A percentile compares a stretch with the other conserved stretches of the same genome.
These are phyloP conservation scores for Festucalex cinctus DNA, from an alignment of 2,113 vertebrate species.

Conservation along the genomic window DNA sequence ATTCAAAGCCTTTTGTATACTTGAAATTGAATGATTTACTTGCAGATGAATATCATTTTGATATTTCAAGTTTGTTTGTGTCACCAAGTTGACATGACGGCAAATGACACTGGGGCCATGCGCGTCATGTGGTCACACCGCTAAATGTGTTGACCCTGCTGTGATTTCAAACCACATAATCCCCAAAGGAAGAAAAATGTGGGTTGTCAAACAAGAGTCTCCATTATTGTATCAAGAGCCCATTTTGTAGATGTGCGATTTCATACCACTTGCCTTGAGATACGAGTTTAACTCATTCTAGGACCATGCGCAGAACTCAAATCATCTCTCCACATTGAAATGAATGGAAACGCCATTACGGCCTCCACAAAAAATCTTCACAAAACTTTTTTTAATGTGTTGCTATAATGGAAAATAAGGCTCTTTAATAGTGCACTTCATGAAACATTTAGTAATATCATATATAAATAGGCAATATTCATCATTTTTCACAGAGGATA, in stretches of 20 bases:
- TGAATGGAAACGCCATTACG: neutral
- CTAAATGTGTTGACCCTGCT: neutral
- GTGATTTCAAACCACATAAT: neutral
- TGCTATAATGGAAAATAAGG: neutral
- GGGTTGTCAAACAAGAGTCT: neutral
- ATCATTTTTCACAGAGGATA: neutral
- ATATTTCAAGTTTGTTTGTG: neutral
- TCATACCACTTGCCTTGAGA: neutral
- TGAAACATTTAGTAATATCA: too few relatives aligned
- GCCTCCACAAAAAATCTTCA: neutral
- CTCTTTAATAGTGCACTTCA: neutral
- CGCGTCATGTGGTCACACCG: neutral
- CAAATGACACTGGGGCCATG: neutral
- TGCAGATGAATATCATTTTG: neutral
- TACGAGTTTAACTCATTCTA: neutral
- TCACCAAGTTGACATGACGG: neutral
- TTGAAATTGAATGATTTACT: neutral
- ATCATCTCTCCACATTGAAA: neutral
- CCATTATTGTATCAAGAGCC: neutral
- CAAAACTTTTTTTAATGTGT: neutral
- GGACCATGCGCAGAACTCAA: neutral
- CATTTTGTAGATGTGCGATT: too few relatives aligned
- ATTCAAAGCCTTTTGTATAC: neutral
- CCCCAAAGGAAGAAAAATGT: neutral
- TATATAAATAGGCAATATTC: neutral